Base-by-base conservation (phyloP, 2,113 vertebrate species). In the Lophura nycthemera region DNA sequence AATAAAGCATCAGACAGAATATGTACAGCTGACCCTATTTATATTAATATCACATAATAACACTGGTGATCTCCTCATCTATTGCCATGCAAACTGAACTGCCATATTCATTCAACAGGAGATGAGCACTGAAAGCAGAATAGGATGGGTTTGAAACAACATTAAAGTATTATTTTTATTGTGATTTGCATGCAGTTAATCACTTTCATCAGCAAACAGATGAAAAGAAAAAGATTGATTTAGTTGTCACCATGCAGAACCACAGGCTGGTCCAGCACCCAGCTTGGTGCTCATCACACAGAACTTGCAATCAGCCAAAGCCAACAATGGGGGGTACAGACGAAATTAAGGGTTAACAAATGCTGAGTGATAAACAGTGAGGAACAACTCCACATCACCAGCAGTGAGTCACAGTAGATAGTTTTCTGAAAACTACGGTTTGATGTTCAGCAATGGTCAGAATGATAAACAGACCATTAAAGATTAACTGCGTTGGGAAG, bases 331-430 rank as follows among this genome's bases (percentile, higher is more conserved):
- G 69, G 30, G 86, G 45, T 48, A 20, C 16, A 56, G 64, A 42
- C 42, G 72, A 83, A 96, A 96, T 83, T 73, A 81, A 81, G 86
- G 83, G 67, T 83, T 93, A 86, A 89, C 67, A 79, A 91, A 74
- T 77, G 76, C 60, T 5, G 11, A 93, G 86, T n/a, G 77, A 83
- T 17, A 65, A 93, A 56, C 69, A 83, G 56, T 27, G 65, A 92
- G 83, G 65, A 92, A 11, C 47, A 86, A 27, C 8, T 52, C n/a
- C 45, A 36, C 47, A 60, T 74, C 75, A 50, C 34, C 88, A 80
- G 47, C 88, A 83, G 38, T 86, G 60, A 70, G 75, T 88, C 64
- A 70, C 64, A 81, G 42, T 30, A 57, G 42, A 60, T 30, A 38
- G 11, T 47, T 72, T 83, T 78, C 76, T 81, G 70, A 92, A 93